These are phyloP conservation scores for Beris chalybata DNA, from an alignment of 2,888 invertebrate genomes.

Conservation along the genomic window DNA sequence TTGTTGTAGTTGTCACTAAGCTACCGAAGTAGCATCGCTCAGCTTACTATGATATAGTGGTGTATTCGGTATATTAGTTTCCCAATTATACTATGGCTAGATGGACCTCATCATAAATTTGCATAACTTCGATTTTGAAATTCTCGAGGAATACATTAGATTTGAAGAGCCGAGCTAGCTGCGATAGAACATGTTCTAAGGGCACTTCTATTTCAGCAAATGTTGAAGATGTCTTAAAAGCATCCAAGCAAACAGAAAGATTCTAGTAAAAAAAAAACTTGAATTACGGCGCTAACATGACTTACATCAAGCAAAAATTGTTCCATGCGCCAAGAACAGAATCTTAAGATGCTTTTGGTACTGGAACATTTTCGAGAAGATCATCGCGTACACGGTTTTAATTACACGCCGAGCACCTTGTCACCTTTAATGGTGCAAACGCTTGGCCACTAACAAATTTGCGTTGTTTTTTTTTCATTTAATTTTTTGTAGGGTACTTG, in stretches of 20 bases:
- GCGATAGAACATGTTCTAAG: too few species aligned
- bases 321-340: conserved; percentile 35
- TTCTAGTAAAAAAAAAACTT: conserved; percentile 15
- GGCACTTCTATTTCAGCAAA: too few species aligned
- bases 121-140: too few species aligned
- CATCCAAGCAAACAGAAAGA: background rate
- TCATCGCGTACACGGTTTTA: conserved; percentile 38
- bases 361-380: conserved; percentile 26
- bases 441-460: conserved; percentile 26
- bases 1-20: too few species aligned
- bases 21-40: too few species aligned
- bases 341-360: conserved; percentile 28
- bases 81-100: too few species aligned
- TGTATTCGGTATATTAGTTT: too few species aligned
- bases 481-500: conserved; percentile 6
- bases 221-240: too few species aligned
- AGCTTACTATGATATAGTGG: too few species aligned
- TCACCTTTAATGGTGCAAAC: conserved; percentile 39
- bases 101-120: too few species aligned
- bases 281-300: conserved; percentile 33
- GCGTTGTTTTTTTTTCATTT: conserved; percentile 18
- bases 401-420: conserved; percentile 39
- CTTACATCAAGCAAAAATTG: conserved; percentile 32
- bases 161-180: too few species aligned
- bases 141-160: too few species aligned